Conservation (phyloP, 2,797 vertebrate species). For the Capromys pilorides region DNA sequence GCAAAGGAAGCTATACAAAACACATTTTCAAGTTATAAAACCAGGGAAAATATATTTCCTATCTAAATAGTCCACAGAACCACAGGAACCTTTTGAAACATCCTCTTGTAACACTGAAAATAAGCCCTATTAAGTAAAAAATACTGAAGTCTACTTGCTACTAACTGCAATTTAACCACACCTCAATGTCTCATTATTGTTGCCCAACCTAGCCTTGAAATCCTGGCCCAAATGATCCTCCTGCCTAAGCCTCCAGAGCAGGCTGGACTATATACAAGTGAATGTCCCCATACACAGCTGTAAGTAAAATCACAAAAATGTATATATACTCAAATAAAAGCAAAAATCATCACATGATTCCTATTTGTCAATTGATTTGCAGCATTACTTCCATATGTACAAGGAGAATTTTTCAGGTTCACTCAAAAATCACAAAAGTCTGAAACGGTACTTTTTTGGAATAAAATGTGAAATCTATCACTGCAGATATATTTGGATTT, state of each 20-base stretch:
- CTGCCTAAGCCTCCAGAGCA: not conserved
- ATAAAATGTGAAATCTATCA: too few species aligned
- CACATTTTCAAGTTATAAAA: slow-evolving; percentile 12
- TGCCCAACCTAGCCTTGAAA: not conserved
- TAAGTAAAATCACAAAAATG: not conserved
- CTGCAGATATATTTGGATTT: too few species aligned
- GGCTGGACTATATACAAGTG: not conserved
- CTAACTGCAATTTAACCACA: not conserved
- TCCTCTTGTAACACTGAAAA: slow-evolving; percentile 35
- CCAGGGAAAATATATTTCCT: slow-evolving; percentile 16
- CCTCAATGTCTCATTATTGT: not conserved
- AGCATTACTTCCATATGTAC: not conserved
- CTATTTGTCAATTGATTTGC: not conserved
- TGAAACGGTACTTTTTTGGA: too few species aligned
- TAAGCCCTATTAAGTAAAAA: not conserved
- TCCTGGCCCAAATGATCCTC: not conserved
- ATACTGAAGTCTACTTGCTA: not conserved
- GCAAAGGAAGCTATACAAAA: slow-evolving; percentile 28
- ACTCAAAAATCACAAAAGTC: slow-evolving; percentile 25
- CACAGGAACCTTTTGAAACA: slow-evolving; percentile 15
- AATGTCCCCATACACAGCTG: not conserved
- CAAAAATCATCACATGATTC: not conserved
- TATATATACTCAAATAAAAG: not conserved
- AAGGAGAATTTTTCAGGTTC: slow-evolving; percentile 6
- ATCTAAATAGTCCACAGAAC: not conserved